Evolutionary conservation across 1,140 invertebrate species (phyloP).

Genomic region (Drosophila varians): DNA sequence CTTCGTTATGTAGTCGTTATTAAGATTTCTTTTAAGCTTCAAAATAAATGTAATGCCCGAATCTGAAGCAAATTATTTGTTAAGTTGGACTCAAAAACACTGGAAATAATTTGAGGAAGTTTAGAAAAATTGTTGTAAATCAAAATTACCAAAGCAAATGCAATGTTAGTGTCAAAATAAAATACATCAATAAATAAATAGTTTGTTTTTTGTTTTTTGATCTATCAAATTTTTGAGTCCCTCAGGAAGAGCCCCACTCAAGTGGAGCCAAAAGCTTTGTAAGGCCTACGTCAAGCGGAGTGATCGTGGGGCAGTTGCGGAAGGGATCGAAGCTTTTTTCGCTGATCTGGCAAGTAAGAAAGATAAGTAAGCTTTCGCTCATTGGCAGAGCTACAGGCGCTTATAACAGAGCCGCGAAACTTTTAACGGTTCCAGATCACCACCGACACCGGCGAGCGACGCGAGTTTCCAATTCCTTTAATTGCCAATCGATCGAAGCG

Average conservation of each 20-base stretch:
- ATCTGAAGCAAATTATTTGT: conserved; percentile 38
- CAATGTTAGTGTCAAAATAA: conserved; percentile 79
- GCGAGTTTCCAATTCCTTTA: background rate
- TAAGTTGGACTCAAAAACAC: conserved; percentile 14
- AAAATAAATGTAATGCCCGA: conserved; percentile 33
- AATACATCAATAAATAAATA: conserved; percentile 58
- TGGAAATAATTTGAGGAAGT: conserved; percentile 7
- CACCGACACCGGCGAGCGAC: conserved; percentile 37
- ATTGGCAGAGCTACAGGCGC: conserved; percentile 38
- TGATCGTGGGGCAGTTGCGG: conserved; percentile 29
- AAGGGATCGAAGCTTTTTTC: conserved; percentile 13
- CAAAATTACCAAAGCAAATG: conserved; percentile 68
- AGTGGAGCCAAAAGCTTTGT: conserved; percentile 1
- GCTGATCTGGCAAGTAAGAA: conserved; percentile 37
- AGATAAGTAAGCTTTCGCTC: conserved; percentile 41
- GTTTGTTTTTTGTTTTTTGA: background rate
- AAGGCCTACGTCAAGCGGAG: conserved; percentile 4
- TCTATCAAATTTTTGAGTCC: background rate
- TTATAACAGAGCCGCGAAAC: conserved; percentile 62
- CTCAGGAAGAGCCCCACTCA: background rate
- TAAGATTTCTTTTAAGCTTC: conserved; percentile 25
- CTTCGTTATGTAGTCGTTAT: conserved; percentile 38
- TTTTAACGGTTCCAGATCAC: conserved; percentile 76
- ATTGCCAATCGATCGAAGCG: conserved; percentile 33
- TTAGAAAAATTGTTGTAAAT: conserved; percentile 72